phyloP scores from a whole-genome alignment of 1,140 invertebrate species.

The Lucilia sericata region DNA sequence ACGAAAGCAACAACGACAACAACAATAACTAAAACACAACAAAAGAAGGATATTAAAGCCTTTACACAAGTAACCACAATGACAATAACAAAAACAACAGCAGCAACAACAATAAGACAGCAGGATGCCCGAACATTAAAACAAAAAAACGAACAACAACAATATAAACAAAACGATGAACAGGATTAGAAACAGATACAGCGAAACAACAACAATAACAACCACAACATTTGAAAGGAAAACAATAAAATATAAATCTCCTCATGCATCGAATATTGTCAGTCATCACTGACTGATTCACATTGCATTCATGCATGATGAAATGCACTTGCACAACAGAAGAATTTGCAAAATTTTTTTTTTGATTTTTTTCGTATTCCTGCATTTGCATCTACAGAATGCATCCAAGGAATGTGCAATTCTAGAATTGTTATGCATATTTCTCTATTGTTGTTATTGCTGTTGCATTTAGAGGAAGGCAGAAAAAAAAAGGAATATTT shows the following conservation, averaged over 20 bases:
- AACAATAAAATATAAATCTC: not conserved
- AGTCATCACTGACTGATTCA: not conserved
- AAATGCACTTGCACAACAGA: not conserved
- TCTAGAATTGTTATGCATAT: not conserved
- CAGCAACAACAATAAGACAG: constrained; percentile 1
- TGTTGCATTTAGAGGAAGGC: too few species aligned
- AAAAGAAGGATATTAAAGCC: constrained; percentile 39
- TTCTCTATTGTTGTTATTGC: too few species aligned
- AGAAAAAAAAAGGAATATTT: not conserved
- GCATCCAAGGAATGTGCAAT: not conserved
- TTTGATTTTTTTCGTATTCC: too few species aligned
- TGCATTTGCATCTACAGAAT: not conserved
- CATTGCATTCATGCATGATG: not conserved
- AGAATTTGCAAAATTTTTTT: not conserved
- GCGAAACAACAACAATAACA: not conserved
- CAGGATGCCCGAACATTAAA: constrained; percentile 11
- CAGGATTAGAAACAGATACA: not conserved
- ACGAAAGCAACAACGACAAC: constrained; percentile 37
- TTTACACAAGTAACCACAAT: constrained; percentile 9
- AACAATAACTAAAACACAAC: constrained; percentile 18
- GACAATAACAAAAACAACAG: constrained; percentile 33
- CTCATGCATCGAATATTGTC: not conserved
- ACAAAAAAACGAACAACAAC: not conserved
- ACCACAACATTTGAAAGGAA: not conserved
- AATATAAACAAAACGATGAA: not conserved